Evolutionary conservation across 2,797 vertebrate species (phyloP).

Genomic region (Selene dorsalis): DNA sequence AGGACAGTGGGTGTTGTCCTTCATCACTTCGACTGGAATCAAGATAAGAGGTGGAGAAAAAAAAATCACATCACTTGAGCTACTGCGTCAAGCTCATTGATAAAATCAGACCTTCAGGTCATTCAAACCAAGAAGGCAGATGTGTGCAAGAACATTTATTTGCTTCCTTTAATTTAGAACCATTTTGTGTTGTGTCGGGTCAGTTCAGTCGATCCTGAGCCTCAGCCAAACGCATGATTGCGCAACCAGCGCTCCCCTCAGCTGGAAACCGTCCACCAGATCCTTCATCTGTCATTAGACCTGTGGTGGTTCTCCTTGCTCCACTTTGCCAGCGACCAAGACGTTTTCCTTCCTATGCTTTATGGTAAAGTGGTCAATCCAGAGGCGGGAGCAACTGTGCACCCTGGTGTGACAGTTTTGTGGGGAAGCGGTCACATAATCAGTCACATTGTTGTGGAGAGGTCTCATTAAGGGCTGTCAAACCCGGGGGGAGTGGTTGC

Average conservation of each 20-base stretch:
- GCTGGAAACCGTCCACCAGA: constrained; percentile 19
- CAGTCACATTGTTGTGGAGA: constrained; percentile 55
- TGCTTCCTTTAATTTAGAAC: constrained; percentile 5
- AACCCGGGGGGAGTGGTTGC: constrained; percentile 42
- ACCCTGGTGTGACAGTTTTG: constrained; percentile 23
- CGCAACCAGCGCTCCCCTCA: background rate
- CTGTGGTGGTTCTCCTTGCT: constrained; percentile 24
- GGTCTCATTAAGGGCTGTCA: constrained; percentile 53
- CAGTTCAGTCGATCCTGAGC: constrained; percentile 5
- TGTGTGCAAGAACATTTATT: constrained; percentile 6
- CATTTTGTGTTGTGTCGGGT: constrained; percentile 7
- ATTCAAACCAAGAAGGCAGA: background rate
- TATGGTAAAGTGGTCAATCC: constrained; percentile 51
- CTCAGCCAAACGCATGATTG: constrained; percentile 4
- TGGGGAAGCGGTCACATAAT: constrained; percentile 51
- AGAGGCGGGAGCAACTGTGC: constrained; percentile 42
- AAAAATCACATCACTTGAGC: constrained; percentile 3
- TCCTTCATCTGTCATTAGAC: constrained; percentile 46
- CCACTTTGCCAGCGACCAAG: constrained; percentile 30
- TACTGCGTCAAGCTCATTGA: background rate
- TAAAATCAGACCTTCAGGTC: background rate
- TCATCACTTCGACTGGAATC: background rate
- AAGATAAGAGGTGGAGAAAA: background rate
- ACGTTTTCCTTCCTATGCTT: constrained; percentile 33
- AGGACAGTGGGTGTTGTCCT: background rate